Base-by-base conservation (phyloP, 2,113 vertebrate genomes). In the Promerops cafer region DNA sequence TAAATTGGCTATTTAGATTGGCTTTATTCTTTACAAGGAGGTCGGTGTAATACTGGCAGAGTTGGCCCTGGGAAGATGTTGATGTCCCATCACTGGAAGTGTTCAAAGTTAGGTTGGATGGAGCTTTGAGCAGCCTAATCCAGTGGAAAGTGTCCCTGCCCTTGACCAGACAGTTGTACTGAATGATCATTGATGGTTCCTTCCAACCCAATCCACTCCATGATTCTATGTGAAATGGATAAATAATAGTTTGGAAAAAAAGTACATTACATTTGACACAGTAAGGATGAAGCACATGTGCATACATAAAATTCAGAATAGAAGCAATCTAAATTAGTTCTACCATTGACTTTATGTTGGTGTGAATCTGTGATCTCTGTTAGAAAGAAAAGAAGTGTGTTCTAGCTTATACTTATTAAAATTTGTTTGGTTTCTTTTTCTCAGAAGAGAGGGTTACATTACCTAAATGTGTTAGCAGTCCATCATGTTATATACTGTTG, bases 81-180 rank as follows among this genome's bases (percentile, higher is more conserved):
- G 23, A 10, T 47, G 15, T 10, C 2, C 5, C 18, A 11, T 44
- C 21, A 8, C 5, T 40, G 24, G 6, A 35, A 82, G 5, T 30
- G 12, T 23, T 64, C 9, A 21, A 45, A 14, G 14, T 11, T 16
- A 68, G 5, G 8, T 2, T 77, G 35, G 21, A n/a, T 40, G 14
- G 16, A 24, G 5, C 12, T 65, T 75, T 45, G 19, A 83, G 40
- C 7, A 70, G 27, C 4, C 5, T 44, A 26, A 17, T 53, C 24
- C 54, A 13, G 6, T 42, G 26, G 22, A 65, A 90, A 30, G 2
- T 28, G 8, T 50, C 56, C 7, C 31, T 83, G 28, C 2, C 9
- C 8, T 17, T 18, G 15, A 8, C 9, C 3, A 1, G 3, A 21
- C 0, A 1, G 7, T 16, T 80, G 33, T 8, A 59, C 16, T 68